phyloP scores from a whole-genome alignment of 2,113 vertebrate genomes.

The Myrmecobius fasciatus region DNA sequence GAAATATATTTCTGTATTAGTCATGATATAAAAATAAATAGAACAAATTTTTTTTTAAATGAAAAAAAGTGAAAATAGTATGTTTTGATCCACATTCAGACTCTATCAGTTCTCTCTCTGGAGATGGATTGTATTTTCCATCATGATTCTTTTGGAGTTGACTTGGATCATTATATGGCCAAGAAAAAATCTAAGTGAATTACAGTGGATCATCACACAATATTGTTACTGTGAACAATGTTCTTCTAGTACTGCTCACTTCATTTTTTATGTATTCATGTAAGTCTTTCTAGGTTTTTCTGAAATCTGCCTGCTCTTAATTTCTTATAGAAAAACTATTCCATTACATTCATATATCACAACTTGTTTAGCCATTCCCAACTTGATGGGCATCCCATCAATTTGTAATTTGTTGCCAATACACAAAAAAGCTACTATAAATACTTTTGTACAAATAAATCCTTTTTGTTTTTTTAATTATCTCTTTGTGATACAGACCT shows the following conservation, averaged over 20 bases:
- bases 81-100: background rate
- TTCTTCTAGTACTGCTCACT: background rate
- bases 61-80: background rate
- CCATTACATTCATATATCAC: background rate
- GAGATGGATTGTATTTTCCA: background rate
- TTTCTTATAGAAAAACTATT: background rate
- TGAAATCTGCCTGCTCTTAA: background rate
- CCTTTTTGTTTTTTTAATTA: background rate
- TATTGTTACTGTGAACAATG: background rate
- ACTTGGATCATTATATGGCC: background rate
- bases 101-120: background rate
- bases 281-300: background rate
- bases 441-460: background rate
- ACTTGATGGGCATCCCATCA: background rate
- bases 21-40: background rate
- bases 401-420: background rate
- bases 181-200: background rate
- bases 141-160: background rate
- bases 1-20: background rate
- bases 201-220: background rate
- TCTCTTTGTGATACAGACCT: background rate
- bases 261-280: background rate
- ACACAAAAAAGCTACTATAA: background rate
- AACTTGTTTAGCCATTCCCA: background rate
- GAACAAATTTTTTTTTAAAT: background rate